Base-by-base conservation (phyloP, 2,888 invertebrate species). In the Drosophila anomalipes region DNA sequence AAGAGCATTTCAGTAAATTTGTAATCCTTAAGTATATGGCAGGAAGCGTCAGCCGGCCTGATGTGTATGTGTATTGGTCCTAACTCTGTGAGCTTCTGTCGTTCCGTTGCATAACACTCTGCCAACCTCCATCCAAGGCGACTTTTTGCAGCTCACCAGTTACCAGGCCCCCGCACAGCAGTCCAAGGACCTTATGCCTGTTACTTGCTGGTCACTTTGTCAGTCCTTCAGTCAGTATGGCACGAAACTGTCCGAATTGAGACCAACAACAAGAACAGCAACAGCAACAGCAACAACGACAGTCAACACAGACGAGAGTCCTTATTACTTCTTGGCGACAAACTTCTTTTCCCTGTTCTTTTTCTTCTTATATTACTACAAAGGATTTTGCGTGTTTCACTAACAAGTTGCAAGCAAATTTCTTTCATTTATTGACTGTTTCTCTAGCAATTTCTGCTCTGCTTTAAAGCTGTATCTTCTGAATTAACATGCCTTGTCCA, bases 1-100 rank as follows among this genome's bases (percentile, higher is more conserved):
- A 78, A 77, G 68, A 86, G 79, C 89, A 86, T 89, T 87, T 89
- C 89, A 83, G 86, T 90, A 87, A 87, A 89, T 88, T 91, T 91
- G 90, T 87, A 88, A 91, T 91, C 91, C 87, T 84, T 89, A 91
- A 88, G 90, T 88, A 88, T 90, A 91, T 87, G 91, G 86, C 83
- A 83, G 79, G 84, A 82, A 91, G 82, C 87, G 74, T 89, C 86
- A 82, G 79, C 70, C 75, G 71, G 77, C 60, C 72, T 88, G 82
- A 71, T 77, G 80, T 89, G 73, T 64, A 63, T 74, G 67, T 80
- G 65, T 53, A 56, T 49, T 44, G 28, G 44, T 41, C 41, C 33
- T 53, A 58, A 35, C 53, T 52, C 22, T 62, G 16, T 35, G 35
- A 12, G 53, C 44, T 39, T 59, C 63, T 71, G 41, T 62, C 47